phyloP scores from a whole-genome alignment of 35 echinoderm and acorn worm genomes.

The Heliocidaris tuberculata region DNA sequence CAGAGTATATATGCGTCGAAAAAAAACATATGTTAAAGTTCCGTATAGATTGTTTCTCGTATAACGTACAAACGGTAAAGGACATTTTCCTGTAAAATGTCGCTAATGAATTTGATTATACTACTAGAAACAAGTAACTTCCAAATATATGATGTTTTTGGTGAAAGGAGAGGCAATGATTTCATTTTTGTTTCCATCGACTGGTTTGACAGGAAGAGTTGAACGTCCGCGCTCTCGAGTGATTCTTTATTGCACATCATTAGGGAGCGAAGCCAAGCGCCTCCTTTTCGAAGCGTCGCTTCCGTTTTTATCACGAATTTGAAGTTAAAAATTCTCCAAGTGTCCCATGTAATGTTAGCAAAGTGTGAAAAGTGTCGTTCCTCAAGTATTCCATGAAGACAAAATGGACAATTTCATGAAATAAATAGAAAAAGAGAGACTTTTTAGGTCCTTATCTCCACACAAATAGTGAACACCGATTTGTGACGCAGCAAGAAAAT shows the following conservation, averaged over 20 bases:
- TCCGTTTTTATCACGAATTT: neutral
- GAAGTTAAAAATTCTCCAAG: neutral
- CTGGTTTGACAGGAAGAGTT: neutral
- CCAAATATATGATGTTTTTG: neutral
- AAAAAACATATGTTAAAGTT: too few relatives aligned
- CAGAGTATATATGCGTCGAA: too few relatives aligned
- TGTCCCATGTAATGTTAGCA: neutral
- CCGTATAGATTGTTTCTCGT: too few relatives aligned
- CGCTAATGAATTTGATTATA: neutral
- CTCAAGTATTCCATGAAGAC: neutral
- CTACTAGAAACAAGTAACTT: neutral
- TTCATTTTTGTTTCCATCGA: neutral
- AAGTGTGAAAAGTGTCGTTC: neutral
- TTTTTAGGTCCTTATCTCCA: neutral
- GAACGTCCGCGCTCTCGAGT: neutral
- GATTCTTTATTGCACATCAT: neutral
- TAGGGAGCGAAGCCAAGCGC: neutral
- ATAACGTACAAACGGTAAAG: too few relatives aligned
- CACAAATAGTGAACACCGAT: neutral
- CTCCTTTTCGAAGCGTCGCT: neutral
- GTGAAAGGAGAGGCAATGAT: neutral
- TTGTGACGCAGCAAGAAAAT: neutral
- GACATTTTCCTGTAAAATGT: neutral
- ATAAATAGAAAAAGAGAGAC: neutral
- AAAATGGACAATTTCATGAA: neutral